phyloP scores from a whole-genome alignment of 2,113 vertebrate genomes.

The Macaca mulatta region DNA sequence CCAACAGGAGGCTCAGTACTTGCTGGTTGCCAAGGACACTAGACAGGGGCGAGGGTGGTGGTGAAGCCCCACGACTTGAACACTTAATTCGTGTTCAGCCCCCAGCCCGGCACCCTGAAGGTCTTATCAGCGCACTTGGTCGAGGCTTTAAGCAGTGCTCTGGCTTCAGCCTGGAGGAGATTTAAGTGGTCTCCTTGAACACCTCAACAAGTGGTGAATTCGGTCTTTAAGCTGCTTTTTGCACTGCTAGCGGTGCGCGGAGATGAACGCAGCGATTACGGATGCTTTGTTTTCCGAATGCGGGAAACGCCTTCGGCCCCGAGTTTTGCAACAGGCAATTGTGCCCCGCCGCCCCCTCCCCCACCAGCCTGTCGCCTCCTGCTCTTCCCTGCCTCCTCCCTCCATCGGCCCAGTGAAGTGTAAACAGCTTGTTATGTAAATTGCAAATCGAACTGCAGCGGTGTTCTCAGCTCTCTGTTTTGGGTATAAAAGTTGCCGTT shows the following conservation, averaged over 20 bases:
- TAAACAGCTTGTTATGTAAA: constrained; percentile 47
- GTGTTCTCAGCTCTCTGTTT: constrained; percentile 37
- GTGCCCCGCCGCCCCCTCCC: not conserved
- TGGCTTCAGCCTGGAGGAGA: not conserved
- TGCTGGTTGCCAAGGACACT: not conserved
- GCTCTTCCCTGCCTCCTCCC: not conserved
- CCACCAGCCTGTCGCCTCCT: not conserved
- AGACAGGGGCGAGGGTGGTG: not conserved
- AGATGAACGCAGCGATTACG: not conserved
- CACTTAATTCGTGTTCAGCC: not conserved
- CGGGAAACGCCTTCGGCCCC: not conserved
- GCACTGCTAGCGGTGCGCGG: not conserved
- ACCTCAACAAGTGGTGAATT: not conserved
- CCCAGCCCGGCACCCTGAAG: too few relatives aligned
- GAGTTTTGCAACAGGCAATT: not conserved
- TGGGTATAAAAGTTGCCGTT: constrained; percentile 70
- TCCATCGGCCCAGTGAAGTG: constrained; percentile 11
- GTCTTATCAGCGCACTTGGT: not conserved
- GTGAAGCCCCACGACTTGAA: not conserved
- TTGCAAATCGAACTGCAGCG: constrained; percentile 27
- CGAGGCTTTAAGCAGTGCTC: not conserved
- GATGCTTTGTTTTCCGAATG: constrained; percentile 10
- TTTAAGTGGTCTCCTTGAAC: not conserved
- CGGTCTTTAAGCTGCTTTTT: not conserved
- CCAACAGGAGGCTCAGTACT: not conserved